Evolutionary conservation across 23 tunicate genomes (phyloP).

Genomic region (Styela plicata): DNA sequence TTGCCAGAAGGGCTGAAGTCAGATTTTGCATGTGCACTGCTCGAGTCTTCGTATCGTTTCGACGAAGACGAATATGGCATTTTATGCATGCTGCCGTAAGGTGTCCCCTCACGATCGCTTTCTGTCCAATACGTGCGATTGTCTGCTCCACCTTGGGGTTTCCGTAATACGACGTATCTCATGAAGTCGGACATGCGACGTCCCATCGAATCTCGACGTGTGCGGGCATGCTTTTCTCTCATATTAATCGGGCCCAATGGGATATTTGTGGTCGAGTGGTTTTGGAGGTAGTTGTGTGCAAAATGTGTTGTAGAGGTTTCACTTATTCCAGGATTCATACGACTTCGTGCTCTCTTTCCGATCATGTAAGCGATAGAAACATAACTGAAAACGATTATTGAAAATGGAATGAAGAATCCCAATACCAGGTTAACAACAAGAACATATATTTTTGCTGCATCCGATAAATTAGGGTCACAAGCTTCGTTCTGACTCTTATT

Average conservation of each 20-base stretch:
- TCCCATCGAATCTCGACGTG: conserved; percentile 21
- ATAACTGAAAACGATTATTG: conserved; percentile 60
- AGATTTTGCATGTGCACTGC: background rate
- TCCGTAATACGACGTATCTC: conserved; percentile 37
- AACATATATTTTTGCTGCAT: conserved; percentile 47
- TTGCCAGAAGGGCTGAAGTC: background rate
- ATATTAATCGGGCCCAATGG: background rate
- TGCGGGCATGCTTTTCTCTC: conserved; percentile 18
- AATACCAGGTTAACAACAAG: conserved; percentile 58
- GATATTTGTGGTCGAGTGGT: conserved; percentile 16
- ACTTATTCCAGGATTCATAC: conserved; percentile 26
- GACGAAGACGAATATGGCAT: conserved; percentile 1
- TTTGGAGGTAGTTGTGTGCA: conserved; percentile 6
- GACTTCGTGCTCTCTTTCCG: conserved; percentile 46
- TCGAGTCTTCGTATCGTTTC: conserved; percentile 15
- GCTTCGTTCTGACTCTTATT: conserved; percentile 21
- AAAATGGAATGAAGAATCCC: conserved; percentile 81
- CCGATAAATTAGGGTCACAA: conserved; percentile 51
- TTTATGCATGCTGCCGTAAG: conserved; percentile 10
- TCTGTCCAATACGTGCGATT: conserved; percentile 21
- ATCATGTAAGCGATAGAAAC: conserved; percentile 74
- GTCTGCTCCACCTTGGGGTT: conserved; percentile 24
- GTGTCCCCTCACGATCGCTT: conserved; percentile 31
- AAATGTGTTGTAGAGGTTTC: conserved; percentile 32
- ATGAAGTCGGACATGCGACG: conserved; percentile 86